phyloP scores from a whole-genome alignment of 2,797 vertebrate species.

The Muscicapa comitata region DNA sequence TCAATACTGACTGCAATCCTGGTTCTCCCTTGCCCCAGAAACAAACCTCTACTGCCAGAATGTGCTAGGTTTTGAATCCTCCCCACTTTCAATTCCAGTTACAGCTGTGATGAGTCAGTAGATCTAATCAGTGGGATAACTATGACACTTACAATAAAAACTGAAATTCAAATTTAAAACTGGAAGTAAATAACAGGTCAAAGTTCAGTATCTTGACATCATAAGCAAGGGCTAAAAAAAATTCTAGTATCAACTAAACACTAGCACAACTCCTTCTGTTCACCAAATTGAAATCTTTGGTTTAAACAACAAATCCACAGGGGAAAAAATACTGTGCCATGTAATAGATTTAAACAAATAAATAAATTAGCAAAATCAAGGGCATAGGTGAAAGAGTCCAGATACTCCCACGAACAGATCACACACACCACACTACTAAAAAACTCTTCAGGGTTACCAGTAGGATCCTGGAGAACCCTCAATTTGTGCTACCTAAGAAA shows the following conservation, averaged over 20 bases:
- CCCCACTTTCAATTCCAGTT: not conserved
- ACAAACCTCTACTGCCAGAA: not conserved
- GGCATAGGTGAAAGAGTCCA: not conserved
- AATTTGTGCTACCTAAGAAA: not conserved
- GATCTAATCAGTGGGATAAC: not conserved
- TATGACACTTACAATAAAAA: not conserved
- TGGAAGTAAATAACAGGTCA: not conserved
- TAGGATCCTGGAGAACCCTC: not conserved
- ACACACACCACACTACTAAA: not conserved
- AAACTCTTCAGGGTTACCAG: not conserved
- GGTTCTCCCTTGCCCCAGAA: not conserved
- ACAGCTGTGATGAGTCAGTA: not conserved
- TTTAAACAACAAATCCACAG: not conserved
- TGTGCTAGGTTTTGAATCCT: not conserved
- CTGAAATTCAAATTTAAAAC: not conserved
- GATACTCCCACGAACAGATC: not conserved
- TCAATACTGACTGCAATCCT: not conserved
- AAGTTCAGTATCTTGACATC: not conserved
- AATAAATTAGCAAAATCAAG: not conserved
- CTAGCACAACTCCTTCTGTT: not conserved
- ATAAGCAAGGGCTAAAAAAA: not conserved
- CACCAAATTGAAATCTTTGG: not conserved
- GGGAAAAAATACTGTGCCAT: not conserved
- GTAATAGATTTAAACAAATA: not conserved
- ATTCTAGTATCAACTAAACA: not conserved